Base-by-base conservation (phyloP, 1,140 invertebrate genomes). In the Aphelinus atriplicis region DNA sequence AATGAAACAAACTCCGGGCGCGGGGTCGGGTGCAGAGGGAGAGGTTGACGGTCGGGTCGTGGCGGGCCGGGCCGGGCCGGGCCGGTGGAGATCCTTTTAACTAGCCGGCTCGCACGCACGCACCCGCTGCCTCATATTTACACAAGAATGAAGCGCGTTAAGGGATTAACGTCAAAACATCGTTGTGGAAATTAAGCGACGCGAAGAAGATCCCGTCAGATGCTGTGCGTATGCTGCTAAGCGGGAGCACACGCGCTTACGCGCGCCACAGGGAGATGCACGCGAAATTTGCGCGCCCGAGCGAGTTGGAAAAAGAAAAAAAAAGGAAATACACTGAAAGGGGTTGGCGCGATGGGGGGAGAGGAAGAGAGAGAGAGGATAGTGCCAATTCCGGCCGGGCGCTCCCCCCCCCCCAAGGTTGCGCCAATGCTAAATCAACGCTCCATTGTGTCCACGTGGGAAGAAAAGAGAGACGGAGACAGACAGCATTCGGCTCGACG, bases 91-190 rank as follows among this genome's bases (percentile, higher is more conserved):
- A 72, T 63, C 57, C 73, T 10, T 69, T 57, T 74, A 61, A 61
- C 68, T 9, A 3, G 10, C 7, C n/a, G 10, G 5, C 53, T 72
- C 43, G 50, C 62, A 72, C 70, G 56, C 60, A 56, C 67, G 10
- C 43, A 6, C 64, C 10, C 56, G 67, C 3, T 56, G 61, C n/a
- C 58, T 56, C 71, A 55, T 76, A 77, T 78, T 78, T 78, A 69
- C 78, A 77, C 71, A 72, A 76, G 78, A 77, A 78, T 78, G 75
- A 74, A 66, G 57, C 75, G 75, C 72, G 60, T 77, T 78, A 78
- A 55, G 47, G 78, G 78, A 78, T 78, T 76, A 78, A 42, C 45
- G 75, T 78, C 78, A 78, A 77, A 78, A 78, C 78, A 78, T 75
- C 75, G 73, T 73, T 72, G 72, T 73, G 71, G 73, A 78, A 71